Evolutionary conservation across 2,113 vertebrate genomes (phyloP).

Genomic region (Oryzias javanicus): DNA sequence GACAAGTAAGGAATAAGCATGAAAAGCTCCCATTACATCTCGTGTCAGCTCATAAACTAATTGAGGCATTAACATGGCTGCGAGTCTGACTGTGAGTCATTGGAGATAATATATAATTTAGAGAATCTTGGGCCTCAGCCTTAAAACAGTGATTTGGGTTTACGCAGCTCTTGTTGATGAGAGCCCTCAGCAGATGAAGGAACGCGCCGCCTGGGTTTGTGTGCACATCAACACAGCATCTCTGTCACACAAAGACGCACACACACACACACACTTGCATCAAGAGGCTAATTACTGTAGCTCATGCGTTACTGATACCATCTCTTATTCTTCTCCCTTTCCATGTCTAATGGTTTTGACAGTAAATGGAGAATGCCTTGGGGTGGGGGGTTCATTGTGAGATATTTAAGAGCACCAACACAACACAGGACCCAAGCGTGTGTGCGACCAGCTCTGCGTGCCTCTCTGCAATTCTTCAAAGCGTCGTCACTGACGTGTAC

Average conservation of each 20-base stretch:
- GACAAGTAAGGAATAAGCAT: slow-evolving; percentile 53
- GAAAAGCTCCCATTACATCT: slow-evolving; percentile 56
- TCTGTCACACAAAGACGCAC: slow-evolving; percentile 27
- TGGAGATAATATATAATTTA: slow-evolving; percentile 62
- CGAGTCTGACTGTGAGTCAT: slow-evolving; percentile 56
- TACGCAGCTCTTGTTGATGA: slow-evolving; percentile 55
- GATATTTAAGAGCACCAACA: slow-evolving; percentile 62
- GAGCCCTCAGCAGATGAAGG: slow-evolving; percentile 52
- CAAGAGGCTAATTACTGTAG: slow-evolving; percentile 76
- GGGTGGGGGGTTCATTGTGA: slow-evolving; percentile 66
- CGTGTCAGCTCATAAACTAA: slow-evolving; percentile 63
- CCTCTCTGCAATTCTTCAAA: slow-evolving; percentile 64
- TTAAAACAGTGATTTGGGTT: slow-evolving; percentile 50
- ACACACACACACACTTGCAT: slow-evolving; percentile 59
- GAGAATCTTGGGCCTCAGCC: slow-evolving; percentile 42
- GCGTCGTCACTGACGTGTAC: slow-evolving; percentile 48
- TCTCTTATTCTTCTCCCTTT: slow-evolving; percentile 72
- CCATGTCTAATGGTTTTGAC: slow-evolving; percentile 79
- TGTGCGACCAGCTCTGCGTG: slow-evolving; percentile 28
- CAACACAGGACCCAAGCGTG: slow-evolving; percentile 41
- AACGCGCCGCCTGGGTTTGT: slow-evolving; percentile 26
- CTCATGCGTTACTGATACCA: slow-evolving; percentile 79
- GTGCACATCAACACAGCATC: slow-evolving; percentile 36
- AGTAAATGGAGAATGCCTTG: slow-evolving; percentile 75
- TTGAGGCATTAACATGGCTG: slow-evolving; percentile 66